Conservation (phyloP, 23 tunicate species). For the Trididemnum miniatum region DNA sequence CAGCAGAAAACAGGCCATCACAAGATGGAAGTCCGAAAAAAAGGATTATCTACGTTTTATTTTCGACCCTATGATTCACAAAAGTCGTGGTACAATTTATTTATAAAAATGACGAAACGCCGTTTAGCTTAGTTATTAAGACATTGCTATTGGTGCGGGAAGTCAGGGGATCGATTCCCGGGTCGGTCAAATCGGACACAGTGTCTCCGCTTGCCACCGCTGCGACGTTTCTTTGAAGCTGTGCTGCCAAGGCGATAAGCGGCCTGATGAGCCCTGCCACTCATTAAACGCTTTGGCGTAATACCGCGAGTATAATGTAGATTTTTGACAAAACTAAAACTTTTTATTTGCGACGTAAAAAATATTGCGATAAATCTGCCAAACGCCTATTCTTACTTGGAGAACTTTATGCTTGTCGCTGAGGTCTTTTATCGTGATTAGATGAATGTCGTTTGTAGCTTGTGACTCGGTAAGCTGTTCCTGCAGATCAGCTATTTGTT, state of each 20-base stretch:
- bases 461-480: constrained; percentile 5
- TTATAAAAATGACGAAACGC: no score
- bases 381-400: constrained; percentile 25
- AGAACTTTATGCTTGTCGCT: constrained; percentile 15
- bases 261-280: background rate
- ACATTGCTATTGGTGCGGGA: no score
- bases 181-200: background rate
- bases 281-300: background rate
- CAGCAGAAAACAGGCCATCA: no score
- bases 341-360: background rate
- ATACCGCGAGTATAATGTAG: background rate
- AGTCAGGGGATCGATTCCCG: no score
- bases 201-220: background rate
- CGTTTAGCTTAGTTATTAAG: no score
- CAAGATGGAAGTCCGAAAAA: no score
- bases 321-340: background rate
- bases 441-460: constrained; percentile 16
- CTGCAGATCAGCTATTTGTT: background rate
- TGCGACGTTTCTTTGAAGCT: background rate
- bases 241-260: background rate
- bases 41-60: no score
- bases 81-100: no score
- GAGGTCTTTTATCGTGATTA: constrained; percentile 35
- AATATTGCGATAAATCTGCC: background rate
- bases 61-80: no score